Conservation (phyloP, 2,888 invertebrate genomes). For the Pinctada fucata region DNA sequence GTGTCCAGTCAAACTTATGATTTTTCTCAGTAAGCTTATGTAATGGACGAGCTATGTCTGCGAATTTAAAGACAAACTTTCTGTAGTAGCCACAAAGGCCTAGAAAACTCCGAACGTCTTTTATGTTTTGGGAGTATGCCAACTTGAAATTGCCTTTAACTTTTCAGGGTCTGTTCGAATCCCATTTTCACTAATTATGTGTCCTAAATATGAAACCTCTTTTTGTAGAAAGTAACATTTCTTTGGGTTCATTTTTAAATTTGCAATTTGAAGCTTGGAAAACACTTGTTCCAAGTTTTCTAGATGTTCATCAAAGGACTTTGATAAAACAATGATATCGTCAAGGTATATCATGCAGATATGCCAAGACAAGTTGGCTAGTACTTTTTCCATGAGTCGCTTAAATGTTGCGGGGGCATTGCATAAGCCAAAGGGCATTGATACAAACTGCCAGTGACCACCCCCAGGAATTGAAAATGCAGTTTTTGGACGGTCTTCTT, state of each 20-base stretch:
- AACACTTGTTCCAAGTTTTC: constrained; percentile 19
- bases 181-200: constrained; percentile 16
- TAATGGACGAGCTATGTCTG: too few species aligned
- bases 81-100: too few species aligned
- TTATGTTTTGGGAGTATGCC: not conserved
- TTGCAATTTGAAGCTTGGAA: not conserved
- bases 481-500: constrained; percentile 3
- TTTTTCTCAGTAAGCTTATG: too few species aligned
- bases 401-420: constrained; percentile 11
- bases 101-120: constrained; percentile 5
- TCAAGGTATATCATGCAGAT: constrained; percentile 9
- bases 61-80: too few species aligned
- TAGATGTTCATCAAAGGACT: constrained; percentile 13
- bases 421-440: constrained; percentile 20
- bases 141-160: not conserved
- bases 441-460: constrained; percentile 1
- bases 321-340: constrained; percentile 9
- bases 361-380: constrained; percentile 1
- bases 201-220: not conserved
- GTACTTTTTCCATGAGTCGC: constrained; percentile 4
- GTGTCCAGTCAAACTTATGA: too few species aligned
- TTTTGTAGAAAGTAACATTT: constrained; percentile 8
- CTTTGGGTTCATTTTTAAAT: constrained; percentile 19
- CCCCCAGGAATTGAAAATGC: constrained; percentile 9
- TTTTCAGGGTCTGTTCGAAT: constrained; percentile 24